These are phyloP conservation scores for Sebastes hopkinsi DNA, from an alignment of 2,797 vertebrate species.

Conservation along the genomic window DNA sequence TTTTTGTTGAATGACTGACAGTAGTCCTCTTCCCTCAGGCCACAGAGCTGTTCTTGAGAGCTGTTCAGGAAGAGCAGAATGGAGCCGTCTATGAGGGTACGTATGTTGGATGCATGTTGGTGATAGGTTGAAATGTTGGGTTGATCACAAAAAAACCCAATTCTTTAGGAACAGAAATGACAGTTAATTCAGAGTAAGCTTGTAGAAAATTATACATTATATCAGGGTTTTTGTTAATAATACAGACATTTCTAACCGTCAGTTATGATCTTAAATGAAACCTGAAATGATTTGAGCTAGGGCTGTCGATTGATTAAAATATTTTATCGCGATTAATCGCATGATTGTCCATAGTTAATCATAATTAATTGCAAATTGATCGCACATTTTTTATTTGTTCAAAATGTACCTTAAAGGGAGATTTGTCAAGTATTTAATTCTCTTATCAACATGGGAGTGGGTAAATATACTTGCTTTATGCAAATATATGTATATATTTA, in stretches of 20 bases:
- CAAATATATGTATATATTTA: no score
- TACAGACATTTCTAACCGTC: neutral
- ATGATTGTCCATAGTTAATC: no score
- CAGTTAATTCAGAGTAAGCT: neutral
- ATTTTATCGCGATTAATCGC: no score
- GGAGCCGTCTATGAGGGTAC: conserved; percentile 98
- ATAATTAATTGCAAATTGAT: no score
- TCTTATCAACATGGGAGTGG: neutral
- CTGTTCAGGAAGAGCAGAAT: conserved; percentile 95
- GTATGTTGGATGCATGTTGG: neutral
- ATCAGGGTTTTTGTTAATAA: neutral
- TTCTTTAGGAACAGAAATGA: neutral
- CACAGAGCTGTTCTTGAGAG: conserved; percentile 94
- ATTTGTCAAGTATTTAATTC: no score
- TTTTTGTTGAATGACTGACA: conserved; percentile 10
- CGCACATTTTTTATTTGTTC: no score
- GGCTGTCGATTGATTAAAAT: neutral
- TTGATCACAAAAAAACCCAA: neutral
- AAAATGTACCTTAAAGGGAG: no score
- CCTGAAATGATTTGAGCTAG: neutral
- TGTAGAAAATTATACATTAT: neutral
- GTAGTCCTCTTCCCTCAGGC: conserved; percentile 82
- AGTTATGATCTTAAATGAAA: neutral
- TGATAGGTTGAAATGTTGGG: neutral
- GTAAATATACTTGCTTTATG: no score